A percentile compares a stretch with the other conserved stretches of the same genome.
These are phyloP conservation scores for Hoplias malabaricus DNA, from an alignment of 2,113 vertebrate genomes.

Conservation along the genomic window DNA sequence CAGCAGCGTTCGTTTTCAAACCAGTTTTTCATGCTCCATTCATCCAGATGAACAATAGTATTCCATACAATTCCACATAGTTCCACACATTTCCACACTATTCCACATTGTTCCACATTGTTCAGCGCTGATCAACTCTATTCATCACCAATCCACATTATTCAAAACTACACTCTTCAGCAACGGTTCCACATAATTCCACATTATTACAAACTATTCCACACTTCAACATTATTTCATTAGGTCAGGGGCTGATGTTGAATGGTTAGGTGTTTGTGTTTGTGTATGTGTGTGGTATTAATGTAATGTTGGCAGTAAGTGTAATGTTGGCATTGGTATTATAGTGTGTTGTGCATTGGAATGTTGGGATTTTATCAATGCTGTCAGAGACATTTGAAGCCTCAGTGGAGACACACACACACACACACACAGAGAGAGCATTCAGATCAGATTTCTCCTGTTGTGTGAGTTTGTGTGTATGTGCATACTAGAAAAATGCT, in stretches of 20 bases:
- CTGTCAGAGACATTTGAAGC: conserved; percentile 1
- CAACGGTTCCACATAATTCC: conserved; percentile 34
- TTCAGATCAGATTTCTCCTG: conserved; percentile 19
- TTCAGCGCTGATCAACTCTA: too few relatives aligned
- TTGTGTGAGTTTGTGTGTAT: background rate
- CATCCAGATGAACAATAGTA: conserved; percentile 28
- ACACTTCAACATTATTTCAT: conserved; percentile 42
- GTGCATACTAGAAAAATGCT: too few relatives aligned
- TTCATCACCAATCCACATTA: too few relatives aligned
- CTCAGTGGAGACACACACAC: background rate
- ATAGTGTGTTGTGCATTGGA: background rate
- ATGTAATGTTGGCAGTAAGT: too few relatives aligned
- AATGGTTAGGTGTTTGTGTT: too few relatives aligned
- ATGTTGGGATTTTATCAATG: background rate
- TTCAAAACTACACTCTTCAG: conserved; percentile 17
- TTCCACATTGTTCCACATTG: conserved; percentile 44
- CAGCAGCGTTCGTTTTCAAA: conserved; percentile 53
- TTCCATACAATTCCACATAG: conserved; percentile 35
- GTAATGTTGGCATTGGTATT: too few relatives aligned
- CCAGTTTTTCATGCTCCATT: conserved; percentile 47
- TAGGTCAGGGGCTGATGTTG: too few relatives aligned
- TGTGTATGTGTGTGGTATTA: too few relatives aligned
- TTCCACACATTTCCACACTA: conserved; percentile 25
- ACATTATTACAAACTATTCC: conserved; percentile 34
- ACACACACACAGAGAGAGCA: background rate